These are phyloP conservation scores for Cebidichthys violaceus DNA, from an alignment of 2,113 vertebrate genomes.

Conservation along the genomic window DNA sequence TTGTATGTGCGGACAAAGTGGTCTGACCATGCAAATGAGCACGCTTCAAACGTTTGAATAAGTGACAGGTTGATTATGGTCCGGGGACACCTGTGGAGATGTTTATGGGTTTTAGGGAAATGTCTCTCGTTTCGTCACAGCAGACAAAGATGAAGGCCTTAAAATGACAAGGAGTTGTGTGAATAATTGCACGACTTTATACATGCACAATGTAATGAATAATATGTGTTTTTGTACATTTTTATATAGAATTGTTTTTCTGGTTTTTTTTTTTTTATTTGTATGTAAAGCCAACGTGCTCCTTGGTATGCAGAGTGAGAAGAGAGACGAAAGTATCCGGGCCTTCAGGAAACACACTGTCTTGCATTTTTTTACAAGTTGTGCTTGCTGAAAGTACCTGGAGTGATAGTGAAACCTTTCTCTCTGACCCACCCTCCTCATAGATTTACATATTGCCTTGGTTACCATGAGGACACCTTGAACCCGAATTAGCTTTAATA, in stretches of 20 bases:
- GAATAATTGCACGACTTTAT: constrained; percentile 13
- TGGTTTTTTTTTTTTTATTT: constrained; percentile 2
- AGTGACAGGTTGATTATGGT: background rate
- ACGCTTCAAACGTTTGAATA: background rate
- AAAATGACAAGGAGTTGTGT: constrained; percentile 14
- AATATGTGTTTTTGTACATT: constrained; percentile 23
- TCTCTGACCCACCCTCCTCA: background rate
- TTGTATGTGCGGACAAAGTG: constrained; percentile 3
- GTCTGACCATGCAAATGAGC: constrained; percentile 4
- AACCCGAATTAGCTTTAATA: background rate
- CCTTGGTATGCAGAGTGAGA: background rate
- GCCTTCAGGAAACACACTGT: constrained; percentile 24
- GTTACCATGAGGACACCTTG: background rate
- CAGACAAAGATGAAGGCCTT: constrained; percentile 9
- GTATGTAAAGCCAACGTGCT: background rate
- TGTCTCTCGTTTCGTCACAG: background rate
- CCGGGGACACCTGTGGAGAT: background rate
- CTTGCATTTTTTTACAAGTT: constrained; percentile 51
- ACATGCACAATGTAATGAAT: background rate
- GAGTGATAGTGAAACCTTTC: constrained; percentile 36
- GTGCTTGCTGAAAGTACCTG: constrained; percentile 36
- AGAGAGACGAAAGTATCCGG: too few relatives aligned
- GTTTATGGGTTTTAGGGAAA: background rate
- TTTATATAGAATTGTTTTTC: background rate
- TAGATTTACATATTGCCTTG: constrained; percentile 20